Evolutionary conservation across 2,113 vertebrate genomes (phyloP), one percentile per base, ranked within the genome.

Genomic region (Callocephalon fimbriatum): DNA sequence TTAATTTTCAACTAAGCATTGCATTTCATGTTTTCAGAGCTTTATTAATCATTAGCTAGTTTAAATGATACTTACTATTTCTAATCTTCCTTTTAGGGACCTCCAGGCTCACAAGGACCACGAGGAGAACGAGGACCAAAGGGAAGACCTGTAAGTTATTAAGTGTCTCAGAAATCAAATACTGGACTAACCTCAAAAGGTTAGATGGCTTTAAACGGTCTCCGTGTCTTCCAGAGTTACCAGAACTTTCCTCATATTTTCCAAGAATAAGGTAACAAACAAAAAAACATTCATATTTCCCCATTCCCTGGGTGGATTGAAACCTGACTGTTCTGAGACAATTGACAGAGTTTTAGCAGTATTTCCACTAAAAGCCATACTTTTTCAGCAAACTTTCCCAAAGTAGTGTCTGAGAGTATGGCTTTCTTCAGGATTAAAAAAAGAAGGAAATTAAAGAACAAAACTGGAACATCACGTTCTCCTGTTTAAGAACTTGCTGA

Each of bases 101-200:
- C 99, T 88, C 99, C 99, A 40, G 99, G 99, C 84, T 97, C 99
- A 62, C 95, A 99, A 93, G 99, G 99, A 96, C 97, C 97, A 22
- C 98, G 99, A 98, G 99, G 99, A 97, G 95, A 98, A 35, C 98
- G 98, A 56, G 99, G 99, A 92, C 92, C 98, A 80, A 99, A 99
- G 97, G 99, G 99, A 97, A 98, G 98, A 97, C 99, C 99, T 83
- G 99, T 99, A 98, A 93, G 99, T 98, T 90, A 76, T 26, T 53
- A 3, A 75, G 58, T 77, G 20, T 32, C 51, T 78, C 47, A 79
- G 66, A 73, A 90, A 73, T 42, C 38, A 89, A 81, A 58, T 62
- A 31, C 10, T 65, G 44, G 12, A 32, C 31, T 72, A 72, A 76
- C 31, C 27, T 86, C 53, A 50, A n/a, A 74, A 73, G 14, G 27